These are phyloP conservation scores for Listrodromus nycthemerus DNA, from an alignment of 2,888 invertebrate species.

Conservation along the genomic window DNA sequence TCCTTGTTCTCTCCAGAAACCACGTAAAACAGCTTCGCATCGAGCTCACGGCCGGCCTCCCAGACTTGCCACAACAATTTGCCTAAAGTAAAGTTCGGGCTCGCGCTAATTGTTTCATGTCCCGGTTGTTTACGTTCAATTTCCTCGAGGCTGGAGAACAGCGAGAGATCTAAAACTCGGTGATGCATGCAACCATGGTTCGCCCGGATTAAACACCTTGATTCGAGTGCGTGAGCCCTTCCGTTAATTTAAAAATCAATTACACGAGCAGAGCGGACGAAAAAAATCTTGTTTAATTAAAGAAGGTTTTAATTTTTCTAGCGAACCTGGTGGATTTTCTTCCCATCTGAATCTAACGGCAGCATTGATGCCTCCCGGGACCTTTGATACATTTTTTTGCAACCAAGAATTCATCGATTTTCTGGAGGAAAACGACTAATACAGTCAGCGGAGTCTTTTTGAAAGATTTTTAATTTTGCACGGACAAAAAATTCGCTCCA, in stretches of 20 bases:
- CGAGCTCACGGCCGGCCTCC: background rate
- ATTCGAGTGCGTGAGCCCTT: conserved; percentile 6
- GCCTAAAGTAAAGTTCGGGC: conserved; percentile 43
- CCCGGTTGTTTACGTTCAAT: conserved; percentile 60
- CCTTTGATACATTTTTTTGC: background rate
- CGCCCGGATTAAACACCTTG: conserved; percentile 34
- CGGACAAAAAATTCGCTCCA: background rate
- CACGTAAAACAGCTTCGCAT: conserved; percentile 10
- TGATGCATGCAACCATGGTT: conserved; percentile 23
- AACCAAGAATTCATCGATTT: background rate
- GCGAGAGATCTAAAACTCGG: conserved; percentile 35
- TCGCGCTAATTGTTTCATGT: conserved; percentile 49
- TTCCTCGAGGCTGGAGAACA: conserved; percentile 45
- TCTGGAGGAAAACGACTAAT: background rate
- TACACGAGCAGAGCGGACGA: background rate
- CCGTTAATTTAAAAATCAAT: conserved; percentile 4
- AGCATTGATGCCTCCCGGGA: background rate
- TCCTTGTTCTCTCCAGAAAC: conserved; percentile 1
- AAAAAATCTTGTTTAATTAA: background rate
- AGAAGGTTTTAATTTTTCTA: background rate
- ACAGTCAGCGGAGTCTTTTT: background rate
- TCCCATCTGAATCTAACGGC: background rate
- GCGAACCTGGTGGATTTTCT: background rate
- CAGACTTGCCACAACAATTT: conserved; percentile 44
- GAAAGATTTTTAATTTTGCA: background rate